A percentile compares a stretch with the other conserved stretches of the same genome.
Conservation (phyloP, 2,113 vertebrate genomes). For the Hepsetus odoe region DNA sequence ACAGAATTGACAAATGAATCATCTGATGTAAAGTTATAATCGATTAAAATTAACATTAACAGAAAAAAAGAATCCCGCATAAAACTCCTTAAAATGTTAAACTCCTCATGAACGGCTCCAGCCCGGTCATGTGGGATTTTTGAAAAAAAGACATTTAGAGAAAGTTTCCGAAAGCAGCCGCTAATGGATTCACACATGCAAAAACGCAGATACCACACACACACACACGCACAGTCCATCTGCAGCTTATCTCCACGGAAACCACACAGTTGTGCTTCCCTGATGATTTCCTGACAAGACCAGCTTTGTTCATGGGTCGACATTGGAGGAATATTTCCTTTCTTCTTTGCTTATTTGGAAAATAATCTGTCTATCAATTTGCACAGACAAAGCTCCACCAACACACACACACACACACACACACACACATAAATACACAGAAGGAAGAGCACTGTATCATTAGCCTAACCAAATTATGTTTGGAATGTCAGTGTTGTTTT, state of each 20-base stretch:
- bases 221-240: background rate
- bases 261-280: too few relatives aligned
- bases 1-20: too few relatives aligned
- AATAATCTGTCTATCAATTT: background rate
- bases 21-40: too few relatives aligned
- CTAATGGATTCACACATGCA: background rate
- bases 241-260: background rate
- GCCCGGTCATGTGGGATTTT: background rate
- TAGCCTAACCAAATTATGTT: background rate
- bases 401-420: background rate
- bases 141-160: background rate
- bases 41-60: too few relatives aligned
- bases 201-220: background rate
- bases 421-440: background rate
- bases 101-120: too few relatives aligned
- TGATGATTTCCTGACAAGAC: too few relatives aligned
- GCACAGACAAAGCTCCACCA: background rate
- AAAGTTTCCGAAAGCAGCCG: background rate
- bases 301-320: too few relatives aligned
- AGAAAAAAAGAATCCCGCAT: too few relatives aligned
- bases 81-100: too few relatives aligned
- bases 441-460: background rate
- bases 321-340: too few relatives aligned
- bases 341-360: background rate
- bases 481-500: background rate